phyloP scores from a whole-genome alignment of 2,113 vertebrate species.

The Rhea pennata region DNA sequence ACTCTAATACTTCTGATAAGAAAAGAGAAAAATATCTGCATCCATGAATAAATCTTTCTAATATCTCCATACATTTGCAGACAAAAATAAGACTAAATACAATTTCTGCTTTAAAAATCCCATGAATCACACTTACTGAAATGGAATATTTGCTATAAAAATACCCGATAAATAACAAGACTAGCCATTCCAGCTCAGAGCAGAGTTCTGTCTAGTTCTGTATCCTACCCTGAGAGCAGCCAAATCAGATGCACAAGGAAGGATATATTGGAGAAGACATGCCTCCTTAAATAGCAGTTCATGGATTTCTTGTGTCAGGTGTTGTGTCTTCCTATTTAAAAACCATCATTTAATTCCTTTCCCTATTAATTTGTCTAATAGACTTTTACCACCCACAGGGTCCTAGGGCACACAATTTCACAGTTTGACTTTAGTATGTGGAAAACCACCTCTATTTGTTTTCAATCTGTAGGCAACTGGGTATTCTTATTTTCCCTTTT shows the following conservation, averaged over 20 bases:
- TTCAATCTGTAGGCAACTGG: neutral
- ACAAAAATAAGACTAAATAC: neutral
- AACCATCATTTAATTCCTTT: neutral
- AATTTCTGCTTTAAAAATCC: neutral
- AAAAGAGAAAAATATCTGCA: neutral
- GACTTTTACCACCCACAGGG: neutral
- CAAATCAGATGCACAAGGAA: neutral
- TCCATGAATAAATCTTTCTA: neutral
- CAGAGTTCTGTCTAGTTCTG: neutral
- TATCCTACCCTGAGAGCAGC: neutral
- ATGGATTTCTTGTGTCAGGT: neutral
- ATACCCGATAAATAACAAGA: neutral
- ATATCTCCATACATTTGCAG: neutral
- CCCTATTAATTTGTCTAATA: slow-evolving; percentile 2
- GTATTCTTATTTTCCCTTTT: neutral
- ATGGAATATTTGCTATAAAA: neutral
- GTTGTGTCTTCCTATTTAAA: neutral
- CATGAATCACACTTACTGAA: neutral
- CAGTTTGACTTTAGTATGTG: neutral
- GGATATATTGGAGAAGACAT: neutral
- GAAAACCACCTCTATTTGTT: neutral
- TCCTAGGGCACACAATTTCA: neutral
- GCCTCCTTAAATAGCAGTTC: neutral
- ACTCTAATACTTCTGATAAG: neutral
- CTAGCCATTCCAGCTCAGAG: neutral